phyloP scores from a whole-genome alignment of 2,113 vertebrate species.

The Solea solea region DNA sequence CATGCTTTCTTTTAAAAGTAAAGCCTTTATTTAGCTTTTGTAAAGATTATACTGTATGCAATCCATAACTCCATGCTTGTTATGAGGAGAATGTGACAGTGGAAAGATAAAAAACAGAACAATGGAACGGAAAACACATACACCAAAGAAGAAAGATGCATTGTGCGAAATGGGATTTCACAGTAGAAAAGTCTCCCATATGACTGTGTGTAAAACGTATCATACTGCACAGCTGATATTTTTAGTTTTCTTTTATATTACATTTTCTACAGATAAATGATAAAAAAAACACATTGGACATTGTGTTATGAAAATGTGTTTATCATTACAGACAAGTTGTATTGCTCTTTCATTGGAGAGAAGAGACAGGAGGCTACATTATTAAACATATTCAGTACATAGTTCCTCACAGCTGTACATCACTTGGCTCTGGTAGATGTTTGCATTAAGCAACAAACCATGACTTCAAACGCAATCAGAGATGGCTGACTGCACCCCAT shows the following conservation, averaged over 20 bases:
- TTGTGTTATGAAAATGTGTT: constrained; percentile 44
- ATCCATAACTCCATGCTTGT: not conserved
- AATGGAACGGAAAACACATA: constrained; percentile 24
- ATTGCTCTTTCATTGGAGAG: constrained; percentile 23
- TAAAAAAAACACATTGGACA: constrained; percentile 8
- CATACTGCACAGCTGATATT: too few species aligned
- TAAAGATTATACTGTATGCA: constrained; percentile 9
- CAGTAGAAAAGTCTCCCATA: not conserved
- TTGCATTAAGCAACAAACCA: constrained; percentile 14
- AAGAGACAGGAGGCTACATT: constrained; percentile 21
- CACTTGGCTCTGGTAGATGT: constrained; percentile 8
- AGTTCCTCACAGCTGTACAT: constrained; percentile 9
- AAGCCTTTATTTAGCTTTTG: constrained; percentile 4
- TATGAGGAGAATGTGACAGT: not conserved
- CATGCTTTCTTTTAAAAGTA: constrained; percentile 5
- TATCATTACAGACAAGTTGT: constrained; percentile 63
- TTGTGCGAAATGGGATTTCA: constrained; percentile 30
- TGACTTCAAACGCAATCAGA: not conserved
- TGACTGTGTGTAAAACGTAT: not conserved
- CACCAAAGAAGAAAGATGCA: constrained; percentile 12
- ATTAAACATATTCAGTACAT: not conserved
- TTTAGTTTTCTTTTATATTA: too few species aligned
- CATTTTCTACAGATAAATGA: too few species aligned
- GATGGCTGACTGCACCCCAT: constrained; percentile 2
- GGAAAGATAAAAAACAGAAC: constrained; percentile 19